A percentile compares a stretch with the other conserved stretches of the same genome.
Conservation (phyloP, 2,113 vertebrate genomes). For the Phodopus roborovskii region DNA sequence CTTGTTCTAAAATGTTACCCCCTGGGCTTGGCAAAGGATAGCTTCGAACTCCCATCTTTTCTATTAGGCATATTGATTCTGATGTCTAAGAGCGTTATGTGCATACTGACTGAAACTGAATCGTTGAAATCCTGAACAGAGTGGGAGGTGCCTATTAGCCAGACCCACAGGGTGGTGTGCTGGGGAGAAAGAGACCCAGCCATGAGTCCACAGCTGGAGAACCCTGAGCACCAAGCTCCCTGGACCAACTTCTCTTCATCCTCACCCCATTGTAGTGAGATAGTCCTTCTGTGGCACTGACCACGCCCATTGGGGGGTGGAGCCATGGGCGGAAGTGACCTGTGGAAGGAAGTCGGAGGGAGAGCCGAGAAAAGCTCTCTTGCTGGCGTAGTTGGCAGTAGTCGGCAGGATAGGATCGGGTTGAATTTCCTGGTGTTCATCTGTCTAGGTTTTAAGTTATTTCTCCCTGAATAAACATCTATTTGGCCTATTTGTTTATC, state of each 20-base stretch:
- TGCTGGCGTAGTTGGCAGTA: too few species aligned
- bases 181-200: neutral
- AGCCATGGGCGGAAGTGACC: too few species aligned
- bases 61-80: neutral
- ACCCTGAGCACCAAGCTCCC: neutral
- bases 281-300: too few species aligned
- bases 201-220: neutral
- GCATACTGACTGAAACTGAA: conserved; percentile 46
- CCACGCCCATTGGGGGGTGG: too few species aligned
- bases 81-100: neutral
- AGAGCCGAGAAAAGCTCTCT: too few species aligned
- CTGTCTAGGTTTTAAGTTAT: too few species aligned
- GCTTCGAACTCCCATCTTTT: neutral
- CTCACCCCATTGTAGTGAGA: too few species aligned
- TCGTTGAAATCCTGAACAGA: conserved; percentile 54
- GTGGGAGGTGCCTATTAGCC: conserved; percentile 60
- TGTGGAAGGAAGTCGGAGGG: too few species aligned
- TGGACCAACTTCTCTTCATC: neutral
- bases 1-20: neutral
- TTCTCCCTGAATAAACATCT: too few species aligned
- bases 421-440: too few species aligned
- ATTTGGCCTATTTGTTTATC: too few species aligned
- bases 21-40: neutral
- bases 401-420: too few species aligned
- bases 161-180: conserved; percentile 4